Evolutionary conservation across 2,888 invertebrate genomes (phyloP).

Genomic region (Agriopis marginaria): DNA sequence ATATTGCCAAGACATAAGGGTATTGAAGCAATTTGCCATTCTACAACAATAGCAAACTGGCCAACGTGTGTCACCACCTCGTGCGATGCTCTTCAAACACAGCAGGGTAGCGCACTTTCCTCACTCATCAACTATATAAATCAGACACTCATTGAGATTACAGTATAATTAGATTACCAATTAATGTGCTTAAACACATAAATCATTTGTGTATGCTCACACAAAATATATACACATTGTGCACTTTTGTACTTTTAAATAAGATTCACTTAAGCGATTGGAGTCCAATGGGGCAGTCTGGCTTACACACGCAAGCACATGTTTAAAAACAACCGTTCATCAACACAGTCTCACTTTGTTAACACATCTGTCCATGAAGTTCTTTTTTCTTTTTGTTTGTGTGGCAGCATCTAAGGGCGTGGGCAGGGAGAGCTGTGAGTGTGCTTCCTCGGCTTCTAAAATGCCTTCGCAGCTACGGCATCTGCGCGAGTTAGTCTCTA

Average conservation of each 20-base stretch:
- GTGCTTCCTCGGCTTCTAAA: conserved; percentile 83
- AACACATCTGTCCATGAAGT: conserved; percentile 94
- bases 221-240: conserved; percentile 82
- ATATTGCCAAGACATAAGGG: conserved; percentile 65
- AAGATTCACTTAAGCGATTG: conserved; percentile 75
- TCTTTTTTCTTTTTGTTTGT: conserved; percentile 90
- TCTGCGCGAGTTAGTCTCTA: conserved; percentile 73
- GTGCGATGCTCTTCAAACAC: conserved; percentile 77
- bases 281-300: conserved; percentile 77
- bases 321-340: conserved; percentile 69
- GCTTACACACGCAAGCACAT: conserved; percentile 77
- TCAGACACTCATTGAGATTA: conserved; percentile 84
- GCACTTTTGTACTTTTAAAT: conserved; percentile 84
- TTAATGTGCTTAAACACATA: conserved; percentile 66
- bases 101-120: conserved; percentile 71
- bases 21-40: conserved; percentile 77
- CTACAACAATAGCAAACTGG: conserved; percentile 80
- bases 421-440: conserved; percentile 85
- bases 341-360: conserved; percentile 92
- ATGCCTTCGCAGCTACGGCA: conserved; percentile 89
- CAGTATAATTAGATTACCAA: conserved; percentile 72
- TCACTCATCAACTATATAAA: conserved; percentile 64
- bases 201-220: conserved; percentile 75
- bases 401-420: conserved; percentile 85
- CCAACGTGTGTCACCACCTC: conserved; percentile 67